A percentile compares a stretch with the other conserved stretches of the same genome.
Evolutionary conservation across 2,797 vertebrate genomes (phyloP).

Genomic region (Ambastaia sidthimunki): DNA sequence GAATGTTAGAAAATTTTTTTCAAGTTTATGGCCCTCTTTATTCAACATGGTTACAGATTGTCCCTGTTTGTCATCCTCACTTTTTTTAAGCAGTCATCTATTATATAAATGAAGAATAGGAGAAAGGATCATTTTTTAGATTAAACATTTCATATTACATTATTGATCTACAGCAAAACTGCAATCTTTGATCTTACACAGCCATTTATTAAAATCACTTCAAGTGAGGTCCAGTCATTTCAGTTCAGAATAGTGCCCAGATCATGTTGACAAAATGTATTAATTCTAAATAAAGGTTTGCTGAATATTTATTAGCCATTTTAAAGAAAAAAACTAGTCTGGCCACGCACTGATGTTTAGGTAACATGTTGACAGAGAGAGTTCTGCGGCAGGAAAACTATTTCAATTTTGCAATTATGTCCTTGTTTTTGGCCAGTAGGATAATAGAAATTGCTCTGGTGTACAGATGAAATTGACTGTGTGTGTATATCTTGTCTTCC

Average conservation of each 20-base stretch:
- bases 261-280: constrained; percentile 42
- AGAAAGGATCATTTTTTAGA: constrained; percentile 47
- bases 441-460: constrained; percentile 76
- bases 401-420: constrained; percentile 65
- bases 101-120: constrained; percentile 55
- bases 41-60: constrained; percentile 65
- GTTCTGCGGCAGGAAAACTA: constrained; percentile 69
- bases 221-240: constrained; percentile 31
- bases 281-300: constrained; percentile 37
- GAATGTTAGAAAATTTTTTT: constrained; percentile 74
- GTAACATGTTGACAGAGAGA: constrained; percentile 71
- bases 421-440: constrained; percentile 78
- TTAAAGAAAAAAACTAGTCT: constrained; percentile 52
- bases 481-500: constrained; percentile 90
- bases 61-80: constrained; percentile 70
- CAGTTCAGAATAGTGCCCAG: constrained; percentile 31
- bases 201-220: constrained; percentile 18
- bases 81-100: constrained; percentile 55
- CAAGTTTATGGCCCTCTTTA: constrained; percentile 67
- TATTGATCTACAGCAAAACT: constrained; percentile 73
- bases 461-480: constrained; percentile 85
- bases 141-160: constrained; percentile 65
- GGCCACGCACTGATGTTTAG: constrained; percentile 38
- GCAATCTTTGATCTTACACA: constrained; percentile 65
- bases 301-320: constrained; percentile 61